These are phyloP conservation scores for Pachyramphus minor DNA, from an alignment of 2,113 vertebrate genomes.

Conservation along the genomic window DNA sequence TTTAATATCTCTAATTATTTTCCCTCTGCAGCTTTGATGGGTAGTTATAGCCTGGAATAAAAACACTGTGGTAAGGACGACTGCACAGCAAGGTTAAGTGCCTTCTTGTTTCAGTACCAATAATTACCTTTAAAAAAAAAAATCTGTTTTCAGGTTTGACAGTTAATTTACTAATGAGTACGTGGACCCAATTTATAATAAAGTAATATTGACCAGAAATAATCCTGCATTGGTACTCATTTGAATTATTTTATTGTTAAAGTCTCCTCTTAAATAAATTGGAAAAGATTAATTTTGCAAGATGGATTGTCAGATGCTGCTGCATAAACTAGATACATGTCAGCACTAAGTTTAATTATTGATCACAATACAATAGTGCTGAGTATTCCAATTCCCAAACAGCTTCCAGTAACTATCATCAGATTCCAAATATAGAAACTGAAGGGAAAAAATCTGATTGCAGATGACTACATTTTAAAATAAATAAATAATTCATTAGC, in stretches of 20 bases:
- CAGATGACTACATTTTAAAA: constrained; percentile 73
- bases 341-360: constrained; percentile 92
- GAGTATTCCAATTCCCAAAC: constrained; percentile 81
- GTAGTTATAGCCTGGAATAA: constrained; percentile 77
- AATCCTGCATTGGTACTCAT: constrained; percentile 74
- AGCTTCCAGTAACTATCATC: constrained; percentile 87
- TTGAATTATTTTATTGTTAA: constrained; percentile 80
- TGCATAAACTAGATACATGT: constrained; percentile 84
- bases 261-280: constrained; percentile 83
- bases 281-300: constrained; percentile 83
- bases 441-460: constrained; percentile 72
- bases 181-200: constrained; percentile 79
- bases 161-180: constrained; percentile 86
- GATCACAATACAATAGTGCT: constrained; percentile 95
- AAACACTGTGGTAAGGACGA: constrained; percentile 78
- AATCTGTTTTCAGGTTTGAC: constrained; percentile 79
- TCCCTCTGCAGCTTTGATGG: constrained; percentile 75
- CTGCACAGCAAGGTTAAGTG: constrained; percentile 82
- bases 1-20: constrained; percentile 83
- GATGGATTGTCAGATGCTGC: constrained; percentile 81
- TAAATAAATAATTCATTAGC: constrained; percentile 79
- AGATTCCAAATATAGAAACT: constrained; percentile 81
- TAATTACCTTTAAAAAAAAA: constrained; percentile 79
- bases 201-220: constrained; percentile 80
- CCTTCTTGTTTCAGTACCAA: constrained; percentile 81